phyloP scores from a whole-genome alignment of 2,888 invertebrate genomes.

The Campaea margaritaria region DNA sequence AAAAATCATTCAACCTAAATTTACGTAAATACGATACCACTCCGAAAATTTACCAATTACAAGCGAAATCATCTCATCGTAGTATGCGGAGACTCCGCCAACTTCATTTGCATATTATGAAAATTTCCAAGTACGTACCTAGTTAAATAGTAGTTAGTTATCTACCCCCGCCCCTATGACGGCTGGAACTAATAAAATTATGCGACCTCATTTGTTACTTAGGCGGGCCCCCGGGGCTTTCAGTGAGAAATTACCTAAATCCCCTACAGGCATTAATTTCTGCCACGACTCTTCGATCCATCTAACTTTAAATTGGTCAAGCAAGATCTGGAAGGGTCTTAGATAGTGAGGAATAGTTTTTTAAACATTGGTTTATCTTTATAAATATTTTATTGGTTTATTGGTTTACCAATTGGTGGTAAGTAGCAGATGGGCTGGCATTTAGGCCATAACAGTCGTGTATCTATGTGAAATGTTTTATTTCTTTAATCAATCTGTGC shows the following conservation, averaged over 20 bases:
- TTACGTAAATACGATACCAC: constrained; percentile 2
- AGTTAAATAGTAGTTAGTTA: constrained; percentile 28
- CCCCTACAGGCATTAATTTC: constrained; percentile 62
- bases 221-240: constrained; percentile 48
- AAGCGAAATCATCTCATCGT: constrained; percentile 20
- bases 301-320: constrained; percentile 60
- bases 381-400: too few species aligned
- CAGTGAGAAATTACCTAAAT: constrained; percentile 64
- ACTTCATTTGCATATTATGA: constrained; percentile 50
- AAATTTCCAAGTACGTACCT: constrained; percentile 45
- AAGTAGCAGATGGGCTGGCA: too few species aligned
- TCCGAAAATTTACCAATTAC: constrained; percentile 11
- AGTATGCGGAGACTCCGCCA: constrained; percentile 17
- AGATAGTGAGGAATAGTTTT: background rate
- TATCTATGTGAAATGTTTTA: too few species aligned
- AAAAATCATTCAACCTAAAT: constrained; percentile 4
- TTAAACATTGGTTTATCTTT: background rate
- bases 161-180: constrained; percentile 26
- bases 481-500: too few species aligned
- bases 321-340: constrained; percentile 43
- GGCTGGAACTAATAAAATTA: constrained; percentile 65
- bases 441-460: too few species aligned
- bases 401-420: too few species aligned
- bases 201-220: constrained; percentile 68
- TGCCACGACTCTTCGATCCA: constrained; percentile 56